Conservation (phyloP, 92 coral and sea anemone genomes). For the Umimayanthus kanabou region DNA sequence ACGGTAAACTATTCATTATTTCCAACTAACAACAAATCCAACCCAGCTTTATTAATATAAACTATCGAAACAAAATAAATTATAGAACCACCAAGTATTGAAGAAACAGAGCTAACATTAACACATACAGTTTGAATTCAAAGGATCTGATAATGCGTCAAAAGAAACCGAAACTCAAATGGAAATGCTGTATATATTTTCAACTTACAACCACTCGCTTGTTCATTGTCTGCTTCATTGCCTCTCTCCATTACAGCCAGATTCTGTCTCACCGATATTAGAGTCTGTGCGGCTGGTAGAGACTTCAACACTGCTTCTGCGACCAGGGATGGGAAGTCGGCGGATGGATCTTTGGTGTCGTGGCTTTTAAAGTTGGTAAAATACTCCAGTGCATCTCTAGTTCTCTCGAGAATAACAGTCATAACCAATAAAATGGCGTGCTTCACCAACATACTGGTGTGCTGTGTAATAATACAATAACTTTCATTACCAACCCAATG, state of each 20-base stretch:
- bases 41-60: no score
- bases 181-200: neutral
- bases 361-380: neutral
- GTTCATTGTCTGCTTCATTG: constrained; percentile 6
- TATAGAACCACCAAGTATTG: no score
- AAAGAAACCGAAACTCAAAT: neutral
- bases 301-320: constrained; percentile 73
- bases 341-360: neutral
- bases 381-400: constrained; percentile 47
- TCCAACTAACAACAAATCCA: no score
- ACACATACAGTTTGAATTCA: neutral
- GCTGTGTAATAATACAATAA: constrained; percentile 40
- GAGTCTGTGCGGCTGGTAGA: constrained; percentile 78
- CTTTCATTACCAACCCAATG: no score
- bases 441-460: constrained; percentile 68
- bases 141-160: neutral
- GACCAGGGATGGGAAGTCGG: constrained; percentile 39
- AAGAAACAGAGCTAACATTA: no score
- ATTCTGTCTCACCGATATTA: constrained; percentile 86
- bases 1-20: no score
- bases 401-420: constrained; percentile 62
- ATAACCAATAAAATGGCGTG: constrained; percentile 60
- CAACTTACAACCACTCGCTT: constrained; percentile 26
- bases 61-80: no score
- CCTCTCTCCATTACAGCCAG: constrained; percentile 48